Percentiles rank a stretch among this genome's conserved stretches.
These are phyloP conservation scores for Ephestia elutella DNA, from an alignment of 1,140 invertebrate species.

Conservation along the genomic window DNA sequence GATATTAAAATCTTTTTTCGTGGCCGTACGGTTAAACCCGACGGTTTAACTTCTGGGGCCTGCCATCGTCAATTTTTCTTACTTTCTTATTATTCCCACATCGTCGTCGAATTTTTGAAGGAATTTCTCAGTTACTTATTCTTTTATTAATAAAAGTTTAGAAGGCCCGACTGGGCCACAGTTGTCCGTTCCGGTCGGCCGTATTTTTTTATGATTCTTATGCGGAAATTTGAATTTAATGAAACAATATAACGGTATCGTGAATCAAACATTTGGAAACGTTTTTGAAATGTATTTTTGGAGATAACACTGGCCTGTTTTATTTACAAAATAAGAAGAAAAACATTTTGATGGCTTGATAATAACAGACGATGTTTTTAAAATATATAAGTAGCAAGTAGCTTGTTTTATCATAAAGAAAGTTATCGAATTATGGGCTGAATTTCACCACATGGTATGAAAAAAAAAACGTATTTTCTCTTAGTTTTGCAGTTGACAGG, in stretches of 20 bases:
- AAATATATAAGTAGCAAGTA: too few species aligned
- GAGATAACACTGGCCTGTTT: neutral
- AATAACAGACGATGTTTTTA: too few species aligned
- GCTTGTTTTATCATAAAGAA: too few species aligned
- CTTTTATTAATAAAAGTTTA: conserved; percentile 55
- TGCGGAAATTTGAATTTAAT: conserved; percentile 9
- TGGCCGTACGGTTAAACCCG: conserved; percentile 10
- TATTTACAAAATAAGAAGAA: neutral
- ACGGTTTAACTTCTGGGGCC: conserved; percentile 28
- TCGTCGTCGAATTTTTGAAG: conserved; percentile 37
- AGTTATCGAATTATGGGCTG: too few species aligned
- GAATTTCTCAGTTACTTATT: conserved; percentile 38
- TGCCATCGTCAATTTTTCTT: conserved; percentile 44
- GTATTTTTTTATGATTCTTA: conserved; percentile 13
- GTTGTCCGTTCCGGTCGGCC: neutral
- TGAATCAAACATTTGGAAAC: neutral
- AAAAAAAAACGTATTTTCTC: too few species aligned
- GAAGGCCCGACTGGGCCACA: conserved; percentile 13
- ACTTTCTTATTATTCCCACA: conserved; percentile 47
- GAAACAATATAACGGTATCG: conserved; percentile 11
- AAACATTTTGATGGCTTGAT: neutral
- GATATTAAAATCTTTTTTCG: too few species aligned
- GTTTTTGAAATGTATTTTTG: neutral
- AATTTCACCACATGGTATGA: too few species aligned
- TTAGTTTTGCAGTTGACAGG: too few species aligned